phyloP scores from a whole-genome alignment of 1,140 invertebrate species.

The Psilanteris sp. region DNA sequence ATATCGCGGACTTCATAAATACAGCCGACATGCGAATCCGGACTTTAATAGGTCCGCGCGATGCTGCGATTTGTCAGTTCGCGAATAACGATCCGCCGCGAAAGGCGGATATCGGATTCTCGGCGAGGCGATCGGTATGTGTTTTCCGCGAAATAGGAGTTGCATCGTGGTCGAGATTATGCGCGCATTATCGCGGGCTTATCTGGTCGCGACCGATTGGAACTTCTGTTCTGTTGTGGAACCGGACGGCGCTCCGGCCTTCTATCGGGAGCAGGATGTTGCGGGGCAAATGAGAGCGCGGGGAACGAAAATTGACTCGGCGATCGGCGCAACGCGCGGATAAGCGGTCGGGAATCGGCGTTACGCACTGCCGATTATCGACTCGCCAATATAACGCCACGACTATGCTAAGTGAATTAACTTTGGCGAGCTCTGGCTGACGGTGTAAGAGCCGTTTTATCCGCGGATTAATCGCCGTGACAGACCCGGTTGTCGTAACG shows the following conservation, averaged over 20 bases:
- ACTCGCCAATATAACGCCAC: slow-evolving; percentile 50
- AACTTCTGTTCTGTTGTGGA: slow-evolving; percentile 15
- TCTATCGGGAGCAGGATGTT: slow-evolving; percentile 41
- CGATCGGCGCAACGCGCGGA: slow-evolving; percentile 60
- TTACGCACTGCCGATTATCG: slow-evolving; percentile 64
- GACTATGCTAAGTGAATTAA: slow-evolving; percentile 65
- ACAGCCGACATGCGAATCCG: no score
- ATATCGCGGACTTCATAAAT: no score
- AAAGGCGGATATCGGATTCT: no score
- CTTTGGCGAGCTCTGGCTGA: slow-evolving; percentile 47
- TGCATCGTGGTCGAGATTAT: slow-evolving; percentile 1
- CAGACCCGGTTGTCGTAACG: slow-evolving; percentile 71
- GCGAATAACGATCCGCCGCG: no score
- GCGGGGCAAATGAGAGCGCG: no score
- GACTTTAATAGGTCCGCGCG: slow-evolving; percentile 8
- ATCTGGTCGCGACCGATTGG: slow-evolving; percentile 15
- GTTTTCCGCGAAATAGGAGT: slow-evolving; percentile 2
- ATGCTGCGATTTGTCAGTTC: slow-evolving; percentile 3
- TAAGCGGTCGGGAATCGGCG: slow-evolving; percentile 43
- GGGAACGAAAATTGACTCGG: slow-evolving; percentile 14
- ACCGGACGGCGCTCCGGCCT: slow-evolving; percentile 19
- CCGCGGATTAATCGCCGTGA: slow-evolving; percentile 76
- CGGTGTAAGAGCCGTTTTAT: slow-evolving; percentile 68
- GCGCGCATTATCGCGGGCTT: slow-evolving; percentile 17
- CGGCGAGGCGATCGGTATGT: no score